Percentiles rank a stretch among this genome's conserved stretches.
Conservation (phyloP, 2,113 vertebrate genomes). For the Leptosomus discolor region DNA sequence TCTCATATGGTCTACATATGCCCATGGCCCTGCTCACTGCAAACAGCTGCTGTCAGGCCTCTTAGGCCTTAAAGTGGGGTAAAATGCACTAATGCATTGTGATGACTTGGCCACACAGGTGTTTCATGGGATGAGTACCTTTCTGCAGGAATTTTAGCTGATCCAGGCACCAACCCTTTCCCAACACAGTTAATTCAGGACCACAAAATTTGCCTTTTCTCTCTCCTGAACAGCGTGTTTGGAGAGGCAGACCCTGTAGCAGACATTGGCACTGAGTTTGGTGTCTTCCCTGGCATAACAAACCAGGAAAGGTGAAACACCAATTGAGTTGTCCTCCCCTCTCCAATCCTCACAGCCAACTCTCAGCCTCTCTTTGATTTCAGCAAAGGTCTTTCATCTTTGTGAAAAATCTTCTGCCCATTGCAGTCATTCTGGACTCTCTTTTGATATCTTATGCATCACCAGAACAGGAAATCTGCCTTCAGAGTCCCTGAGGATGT, state of each 20-base stretch:
- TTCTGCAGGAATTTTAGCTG: background rate
- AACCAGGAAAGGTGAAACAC: background rate
- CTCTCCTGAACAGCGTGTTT: no score
- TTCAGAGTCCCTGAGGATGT: background rate
- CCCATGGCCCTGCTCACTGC: no score
- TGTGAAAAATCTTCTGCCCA: background rate
- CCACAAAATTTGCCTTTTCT: background rate
- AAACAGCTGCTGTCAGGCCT: no score
- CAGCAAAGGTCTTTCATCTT: background rate
- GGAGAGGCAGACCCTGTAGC: background rate
- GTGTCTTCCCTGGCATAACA: background rate
- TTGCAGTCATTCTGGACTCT: background rate
- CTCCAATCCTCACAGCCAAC: no score
- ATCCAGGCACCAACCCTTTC: background rate
- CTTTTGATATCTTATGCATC: background rate
- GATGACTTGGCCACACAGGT: background rate
- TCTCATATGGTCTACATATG: no score
- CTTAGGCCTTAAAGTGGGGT: no score
- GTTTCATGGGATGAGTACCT: background rate
- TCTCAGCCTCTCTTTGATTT: background rate
- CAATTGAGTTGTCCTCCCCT: background rate
- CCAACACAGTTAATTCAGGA: background rate
- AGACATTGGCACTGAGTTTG: background rate
- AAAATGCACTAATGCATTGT: no score
- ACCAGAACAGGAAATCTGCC: background rate